Percentiles rank a stretch among this genome's conserved stretches.
These are phyloP conservation scores for Tenualosa thibaudeaui DNA, from an alignment of 2,797 vertebrate species.

Conservation along the genomic window DNA sequence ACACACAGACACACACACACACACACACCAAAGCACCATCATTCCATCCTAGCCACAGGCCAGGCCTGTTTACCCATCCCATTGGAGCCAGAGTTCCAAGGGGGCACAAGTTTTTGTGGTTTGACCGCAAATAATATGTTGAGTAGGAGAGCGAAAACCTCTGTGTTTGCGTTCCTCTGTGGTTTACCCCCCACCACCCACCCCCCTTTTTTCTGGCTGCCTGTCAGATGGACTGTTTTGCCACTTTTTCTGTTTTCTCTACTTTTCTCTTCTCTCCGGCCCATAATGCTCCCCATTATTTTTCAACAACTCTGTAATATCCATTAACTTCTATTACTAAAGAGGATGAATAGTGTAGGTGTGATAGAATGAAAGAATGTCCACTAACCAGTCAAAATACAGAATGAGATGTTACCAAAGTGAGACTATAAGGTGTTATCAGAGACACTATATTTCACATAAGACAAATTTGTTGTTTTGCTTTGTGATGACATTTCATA, in stretches of 20 bases:
- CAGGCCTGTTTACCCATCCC: constrained; percentile 49
- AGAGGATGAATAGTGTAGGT: neutral
- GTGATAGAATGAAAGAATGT: neutral
- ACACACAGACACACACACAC: neutral
- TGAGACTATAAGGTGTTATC: neutral
- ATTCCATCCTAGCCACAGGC: constrained; percentile 49
- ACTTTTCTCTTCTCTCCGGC: constrained; percentile 22
- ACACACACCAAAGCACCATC: neutral
- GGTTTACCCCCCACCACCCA: constrained; percentile 29
- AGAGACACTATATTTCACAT: neutral
- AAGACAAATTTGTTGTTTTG: neutral
- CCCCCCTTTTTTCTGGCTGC: constrained; percentile 38
- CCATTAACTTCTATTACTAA: constrained; percentile 46
- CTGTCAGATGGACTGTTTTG: constrained; percentile 26
- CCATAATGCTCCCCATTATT: constrained; percentile 25
- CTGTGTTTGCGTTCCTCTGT: constrained; percentile 12
- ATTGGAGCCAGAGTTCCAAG: constrained; percentile 47
- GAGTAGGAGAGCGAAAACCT: constrained; percentile 32
- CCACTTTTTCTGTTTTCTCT: constrained; percentile 33
- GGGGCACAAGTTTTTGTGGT: constrained; percentile 55
- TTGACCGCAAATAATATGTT: constrained; percentile 57
- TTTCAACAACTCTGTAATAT: constrained; percentile 27
- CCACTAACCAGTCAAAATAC: neutral
- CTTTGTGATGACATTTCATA: neutral
- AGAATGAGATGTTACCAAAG: neutral